Conservation (phyloP, 2,888 invertebrate genomes). For the Rhopalosiphum nymphaeae region DNA sequence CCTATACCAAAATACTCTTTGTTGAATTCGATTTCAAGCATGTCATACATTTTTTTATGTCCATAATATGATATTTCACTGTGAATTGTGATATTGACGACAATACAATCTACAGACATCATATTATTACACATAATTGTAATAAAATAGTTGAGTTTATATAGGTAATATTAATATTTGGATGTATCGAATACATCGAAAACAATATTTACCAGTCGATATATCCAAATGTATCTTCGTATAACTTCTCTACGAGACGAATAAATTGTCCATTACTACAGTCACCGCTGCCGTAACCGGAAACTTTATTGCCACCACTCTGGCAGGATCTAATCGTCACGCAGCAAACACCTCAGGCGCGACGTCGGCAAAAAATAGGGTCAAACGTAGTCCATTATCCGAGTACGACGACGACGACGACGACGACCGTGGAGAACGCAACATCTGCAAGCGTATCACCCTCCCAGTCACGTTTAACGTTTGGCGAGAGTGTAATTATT, state of each 20-base stretch:
- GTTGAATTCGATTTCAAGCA: not conserved
- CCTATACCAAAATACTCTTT: not conserved
- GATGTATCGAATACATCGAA: not conserved
- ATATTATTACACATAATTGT: not conserved
- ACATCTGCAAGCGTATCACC: conserved; percentile 41
- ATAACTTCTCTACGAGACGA: not conserved
- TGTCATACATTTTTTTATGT: not conserved
- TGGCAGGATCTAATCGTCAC: conserved; percentile 20
- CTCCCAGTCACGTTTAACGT: not conserved
- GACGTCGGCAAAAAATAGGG: conserved; percentile 14
- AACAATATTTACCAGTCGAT: not conserved
- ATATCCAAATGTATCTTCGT: no score
- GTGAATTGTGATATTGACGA: not conserved
- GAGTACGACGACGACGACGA: not conserved
- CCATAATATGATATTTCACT: not conserved
- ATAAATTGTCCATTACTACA: not conserved
- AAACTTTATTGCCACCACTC: not conserved
- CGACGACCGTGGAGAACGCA: conserved; percentile 32
- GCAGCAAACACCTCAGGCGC: not conserved
- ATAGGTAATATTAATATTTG: not conserved
- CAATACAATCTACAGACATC: not conserved
- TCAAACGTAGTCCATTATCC: conserved; percentile 28
- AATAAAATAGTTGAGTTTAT: not conserved
- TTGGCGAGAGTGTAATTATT: not conserved
- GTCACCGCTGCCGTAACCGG: not conserved